Percentiles rank a stretch among this genome's conserved stretches.
These are phyloP conservation scores for Cerceris ruficornis DNA, from an alignment of 2,888 invertebrate species.

Conservation along the genomic window DNA sequence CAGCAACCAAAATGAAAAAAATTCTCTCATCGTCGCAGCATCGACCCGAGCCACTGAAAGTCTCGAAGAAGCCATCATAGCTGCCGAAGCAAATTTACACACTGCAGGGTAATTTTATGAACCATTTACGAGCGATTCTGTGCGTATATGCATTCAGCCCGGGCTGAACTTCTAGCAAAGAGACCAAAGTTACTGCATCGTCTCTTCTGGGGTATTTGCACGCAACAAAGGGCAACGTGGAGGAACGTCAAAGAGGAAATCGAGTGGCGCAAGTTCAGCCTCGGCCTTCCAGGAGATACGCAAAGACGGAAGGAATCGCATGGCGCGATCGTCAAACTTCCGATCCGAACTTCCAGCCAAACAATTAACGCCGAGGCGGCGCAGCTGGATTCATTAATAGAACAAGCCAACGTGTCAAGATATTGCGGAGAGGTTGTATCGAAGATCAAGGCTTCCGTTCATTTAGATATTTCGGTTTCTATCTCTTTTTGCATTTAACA, in stretches of 20 bases:
- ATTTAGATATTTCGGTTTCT: too few species aligned
- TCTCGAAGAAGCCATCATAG: too few species aligned
- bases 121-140: too few species aligned
- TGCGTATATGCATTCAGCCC: too few species aligned
- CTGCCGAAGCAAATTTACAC: too few species aligned
- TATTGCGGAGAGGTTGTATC: constrained; percentile 29
- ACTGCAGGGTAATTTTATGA: too few species aligned
- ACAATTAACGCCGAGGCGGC: constrained; percentile 33
- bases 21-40: too few species aligned
- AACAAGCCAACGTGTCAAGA: constrained; percentile 21
- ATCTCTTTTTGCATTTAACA: too few species aligned
- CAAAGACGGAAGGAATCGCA: not conserved
- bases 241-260: not conserved
- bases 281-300: not conserved
- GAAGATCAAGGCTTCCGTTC: too few species aligned
- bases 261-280: not conserved
- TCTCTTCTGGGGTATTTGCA: not conserved
- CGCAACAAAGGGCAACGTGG: not conserved
- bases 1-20: too few species aligned
- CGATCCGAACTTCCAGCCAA: constrained; percentile 3
- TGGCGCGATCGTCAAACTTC: constrained; percentile 13
- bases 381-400: constrained; percentile 22
- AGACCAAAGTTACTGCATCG: not conserved
- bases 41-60: too few species aligned
- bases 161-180: not conserved